These are phyloP conservation scores for Trissolcus brochymenae DNA, from an alignment of 2,888 invertebrate species.

Conservation along the genomic window DNA sequence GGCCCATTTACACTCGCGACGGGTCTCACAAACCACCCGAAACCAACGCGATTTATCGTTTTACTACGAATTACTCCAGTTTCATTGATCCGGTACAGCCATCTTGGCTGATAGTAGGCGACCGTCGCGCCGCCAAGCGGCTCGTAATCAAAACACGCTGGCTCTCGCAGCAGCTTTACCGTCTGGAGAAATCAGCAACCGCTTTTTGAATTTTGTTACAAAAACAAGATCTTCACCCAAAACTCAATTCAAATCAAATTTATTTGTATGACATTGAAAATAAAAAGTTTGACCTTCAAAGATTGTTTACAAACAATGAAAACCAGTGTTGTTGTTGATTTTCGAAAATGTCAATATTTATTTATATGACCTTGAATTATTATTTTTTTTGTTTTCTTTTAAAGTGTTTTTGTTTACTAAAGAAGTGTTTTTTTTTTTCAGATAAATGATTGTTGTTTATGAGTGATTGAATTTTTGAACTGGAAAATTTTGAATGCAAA, in stretches of 20 bases:
- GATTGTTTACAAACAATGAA: not conserved
- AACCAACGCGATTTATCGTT: conserved; percentile 62
- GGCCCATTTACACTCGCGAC: conserved; percentile 75
- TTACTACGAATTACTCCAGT: conserved; percentile 76
- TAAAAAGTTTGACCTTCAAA: not conserved
- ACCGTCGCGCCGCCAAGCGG: conserved; percentile 78
- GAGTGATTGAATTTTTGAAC: not conserved
- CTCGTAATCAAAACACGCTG: not conserved
- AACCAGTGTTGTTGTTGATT: not conserved
- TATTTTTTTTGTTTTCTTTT: no score
- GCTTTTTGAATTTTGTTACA: not conserved
- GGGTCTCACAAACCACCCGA: conserved; percentile 61
- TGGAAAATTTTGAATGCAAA: not conserved
- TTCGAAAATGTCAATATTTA: not conserved
- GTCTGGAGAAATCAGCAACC: conserved; percentile 34
- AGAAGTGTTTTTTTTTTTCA: no score
- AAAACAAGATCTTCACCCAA: not conserved
- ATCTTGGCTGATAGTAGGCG: conserved; percentile 78
- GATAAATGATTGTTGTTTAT: no score
- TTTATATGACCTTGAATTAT: no score
- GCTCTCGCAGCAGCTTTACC: conserved; percentile 6
- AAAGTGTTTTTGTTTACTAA: no score
- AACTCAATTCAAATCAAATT: not conserved
- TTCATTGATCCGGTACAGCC: conserved; percentile 88
- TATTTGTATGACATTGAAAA: not conserved